Conservation (phyloP, 2,888 invertebrate genomes). For the Nematopogon swammerdamellus region DNA sequence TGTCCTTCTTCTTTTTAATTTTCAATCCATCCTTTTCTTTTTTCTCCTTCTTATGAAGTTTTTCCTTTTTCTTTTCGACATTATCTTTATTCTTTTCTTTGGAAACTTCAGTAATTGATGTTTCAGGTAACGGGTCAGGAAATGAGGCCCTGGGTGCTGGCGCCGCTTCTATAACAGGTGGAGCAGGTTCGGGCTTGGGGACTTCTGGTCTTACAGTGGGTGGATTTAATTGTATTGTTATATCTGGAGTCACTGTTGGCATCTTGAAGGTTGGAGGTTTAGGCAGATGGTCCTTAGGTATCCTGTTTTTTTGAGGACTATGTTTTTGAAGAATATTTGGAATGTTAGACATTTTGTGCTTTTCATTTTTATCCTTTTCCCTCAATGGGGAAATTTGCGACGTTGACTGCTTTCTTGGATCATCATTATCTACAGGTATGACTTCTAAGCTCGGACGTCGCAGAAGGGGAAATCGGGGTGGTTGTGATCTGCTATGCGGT, state of each 20-base stretch:
- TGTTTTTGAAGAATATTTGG: slow-evolving; percentile 46
- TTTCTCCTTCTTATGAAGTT: slow-evolving; percentile 65
- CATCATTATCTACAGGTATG: slow-evolving; percentile 50
- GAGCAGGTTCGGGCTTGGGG: slow-evolving; percentile 13
- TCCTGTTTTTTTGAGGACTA: slow-evolving; percentile 26
- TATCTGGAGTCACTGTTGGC: slow-evolving; percentile 52
- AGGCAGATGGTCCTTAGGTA: slow-evolving; percentile 34
- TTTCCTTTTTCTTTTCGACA: slow-evolving; percentile 50
- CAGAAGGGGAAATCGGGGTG: slow-evolving; percentile 56
- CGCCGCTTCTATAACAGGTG: slow-evolving; percentile 15
- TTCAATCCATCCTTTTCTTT: slow-evolving; percentile 60
- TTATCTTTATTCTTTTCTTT: slow-evolving; percentile 36
- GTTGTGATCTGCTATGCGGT: slow-evolving; percentile 55
- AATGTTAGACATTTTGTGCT: slow-evolving; percentile 49
- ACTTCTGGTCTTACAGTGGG: slow-evolving; percentile 30
- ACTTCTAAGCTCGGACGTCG: slow-evolving; percentile 58
- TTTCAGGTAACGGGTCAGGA: slow-evolving; percentile 16
- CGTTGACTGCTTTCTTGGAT: slow-evolving; percentile 36
- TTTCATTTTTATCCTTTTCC: slow-evolving; percentile 41
- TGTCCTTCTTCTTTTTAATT: slow-evolving; percentile 65
- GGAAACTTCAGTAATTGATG: slow-evolving; percentile 21
- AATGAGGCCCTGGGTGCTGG: slow-evolving; percentile 20
- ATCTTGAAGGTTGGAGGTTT: slow-evolving; percentile 44
- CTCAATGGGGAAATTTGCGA: slow-evolving; percentile 22
- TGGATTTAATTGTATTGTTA: slow-evolving; percentile 58